phyloP scores from a whole-genome alignment of 2,113 vertebrate genomes.

The Rhea americana region DNA sequence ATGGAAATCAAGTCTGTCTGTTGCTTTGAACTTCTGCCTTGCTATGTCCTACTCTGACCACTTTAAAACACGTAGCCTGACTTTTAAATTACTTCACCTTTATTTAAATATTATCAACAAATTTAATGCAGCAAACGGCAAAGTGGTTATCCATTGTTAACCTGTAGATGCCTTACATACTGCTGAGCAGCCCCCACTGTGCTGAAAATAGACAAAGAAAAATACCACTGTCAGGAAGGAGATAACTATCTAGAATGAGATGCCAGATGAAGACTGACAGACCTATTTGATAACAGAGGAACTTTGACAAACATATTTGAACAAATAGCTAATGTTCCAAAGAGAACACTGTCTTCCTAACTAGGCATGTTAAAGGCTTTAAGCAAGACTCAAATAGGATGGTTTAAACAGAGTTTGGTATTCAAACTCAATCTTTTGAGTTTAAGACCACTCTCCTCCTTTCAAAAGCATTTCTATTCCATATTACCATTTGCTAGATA shows the following conservation, averaged over 20 bases:
- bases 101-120: not conserved
- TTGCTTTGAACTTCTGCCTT: not conserved
- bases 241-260: not conserved
- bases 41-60: not conserved
- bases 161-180: not conserved
- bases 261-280: not conserved
- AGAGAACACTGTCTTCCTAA: not conserved
- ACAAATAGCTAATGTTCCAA: not conserved
- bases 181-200: not conserved
- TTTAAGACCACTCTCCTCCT: not conserved
- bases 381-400: not conserved
- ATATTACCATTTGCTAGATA: not conserved
- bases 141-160: not conserved
- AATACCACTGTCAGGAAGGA: not conserved
- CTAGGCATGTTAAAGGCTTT: not conserved
- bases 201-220: not conserved
- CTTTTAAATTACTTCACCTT: not conserved
- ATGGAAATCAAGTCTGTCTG: slow-evolving; percentile 28
- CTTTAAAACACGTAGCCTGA: not conserved
- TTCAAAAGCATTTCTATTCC: not conserved
- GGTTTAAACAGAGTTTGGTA: not conserved
- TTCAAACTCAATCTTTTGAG: not conserved
- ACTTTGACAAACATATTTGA: not conserved
- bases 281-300: not conserved
- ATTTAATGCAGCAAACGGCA: not conserved